A percentile compares a stretch with the other conserved stretches of the same genome.
phyloP scores from a whole-genome alignment of 2,113 vertebrate species.

The Eptesicus fuscus region DNA sequence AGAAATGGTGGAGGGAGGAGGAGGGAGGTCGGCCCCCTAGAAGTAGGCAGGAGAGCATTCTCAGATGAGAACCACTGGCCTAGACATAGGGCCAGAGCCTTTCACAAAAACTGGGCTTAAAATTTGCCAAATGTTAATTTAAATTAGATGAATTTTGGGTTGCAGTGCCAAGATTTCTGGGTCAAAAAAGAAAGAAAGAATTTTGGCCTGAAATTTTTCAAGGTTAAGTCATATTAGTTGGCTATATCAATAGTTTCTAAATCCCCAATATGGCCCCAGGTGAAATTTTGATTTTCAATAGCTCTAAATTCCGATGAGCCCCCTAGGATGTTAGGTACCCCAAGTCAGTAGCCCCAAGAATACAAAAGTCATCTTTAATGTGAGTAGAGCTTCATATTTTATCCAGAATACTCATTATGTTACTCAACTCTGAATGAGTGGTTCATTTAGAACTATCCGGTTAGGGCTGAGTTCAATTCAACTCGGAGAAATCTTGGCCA shows the following conservation, averaged over 20 bases:
- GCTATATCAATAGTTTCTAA: not conserved
- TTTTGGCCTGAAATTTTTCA: not conserved
- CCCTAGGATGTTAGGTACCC: not conserved
- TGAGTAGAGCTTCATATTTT: not conserved
- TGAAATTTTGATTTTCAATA: constrained; percentile 1
- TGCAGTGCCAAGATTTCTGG: not conserved
- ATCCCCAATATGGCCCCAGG: not conserved
- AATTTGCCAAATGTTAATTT: not conserved
- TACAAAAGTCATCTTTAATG: not conserved
- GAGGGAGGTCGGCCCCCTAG: too few species aligned
- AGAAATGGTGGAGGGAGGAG: not conserved
- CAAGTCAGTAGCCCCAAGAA: not conserved
- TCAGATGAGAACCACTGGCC: not conserved
- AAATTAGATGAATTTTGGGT: not conserved
- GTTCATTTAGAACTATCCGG: not conserved
- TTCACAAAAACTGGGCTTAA: not conserved
- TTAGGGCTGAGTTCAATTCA: not conserved
- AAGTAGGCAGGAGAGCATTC: not conserved
- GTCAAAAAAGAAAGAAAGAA: not conserved
- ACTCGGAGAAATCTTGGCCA: not conserved
- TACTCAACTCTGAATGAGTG: not conserved
- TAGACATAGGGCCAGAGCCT: not conserved
- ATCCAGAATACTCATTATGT: not conserved
- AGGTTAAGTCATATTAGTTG: not conserved
- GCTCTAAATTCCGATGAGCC: not conserved